Evolutionary conservation across 37 sponge, comb jelly and placozoan genomes (phyloP), one percentile per base, ranked within the genome.

Genomic region (Eunapius fragilis): DNA sequence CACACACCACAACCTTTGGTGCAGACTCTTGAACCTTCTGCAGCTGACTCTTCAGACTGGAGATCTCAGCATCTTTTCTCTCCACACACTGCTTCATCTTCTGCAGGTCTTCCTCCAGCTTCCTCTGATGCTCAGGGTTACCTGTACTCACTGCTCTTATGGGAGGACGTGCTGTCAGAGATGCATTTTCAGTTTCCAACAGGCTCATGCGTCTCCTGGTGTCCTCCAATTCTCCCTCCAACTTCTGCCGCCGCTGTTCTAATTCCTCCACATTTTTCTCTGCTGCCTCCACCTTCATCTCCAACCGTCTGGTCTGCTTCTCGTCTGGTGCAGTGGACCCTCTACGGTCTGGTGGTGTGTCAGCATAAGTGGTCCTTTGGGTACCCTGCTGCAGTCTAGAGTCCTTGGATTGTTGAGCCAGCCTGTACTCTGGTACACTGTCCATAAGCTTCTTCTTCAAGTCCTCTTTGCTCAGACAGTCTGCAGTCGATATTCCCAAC

Each of bases 371-470:
- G 41, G 41, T 41, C 41, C 41, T 41, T 6, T 41, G 41, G 41
- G 41, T 41, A 6, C 6, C 6, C 41, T 41, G 41, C 41, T 41
- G 41, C n/a, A n/a, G n/a, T n/a, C n/a, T n/a, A 6, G 41, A 6
- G 41, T 6, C 28, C 23, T 3, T 11, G 10, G 26, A 17, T 68
- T 58, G 36, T 27, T 33, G 28, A 23, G 80, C 47, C 37, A 30
- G 74, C 31, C 85, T 67, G 73, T 90, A 75, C 71, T 85, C 85
- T 24, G 94, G 94, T 24, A 94, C 87, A 58, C 76, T 87, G 3
- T 70, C 83, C 4, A 77, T 78, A 48, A 94, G 74, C 72, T 83
- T 87, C 68, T 85, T 69, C 75, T 91, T 84, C 31, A 86, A 75
- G 67, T 94, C 94, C 25, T 24, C 33, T 19, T 76, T 84, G 69